Conservation (phyloP, 1,140 invertebrate genomes). For the Eriocheir sinensis region DNA sequence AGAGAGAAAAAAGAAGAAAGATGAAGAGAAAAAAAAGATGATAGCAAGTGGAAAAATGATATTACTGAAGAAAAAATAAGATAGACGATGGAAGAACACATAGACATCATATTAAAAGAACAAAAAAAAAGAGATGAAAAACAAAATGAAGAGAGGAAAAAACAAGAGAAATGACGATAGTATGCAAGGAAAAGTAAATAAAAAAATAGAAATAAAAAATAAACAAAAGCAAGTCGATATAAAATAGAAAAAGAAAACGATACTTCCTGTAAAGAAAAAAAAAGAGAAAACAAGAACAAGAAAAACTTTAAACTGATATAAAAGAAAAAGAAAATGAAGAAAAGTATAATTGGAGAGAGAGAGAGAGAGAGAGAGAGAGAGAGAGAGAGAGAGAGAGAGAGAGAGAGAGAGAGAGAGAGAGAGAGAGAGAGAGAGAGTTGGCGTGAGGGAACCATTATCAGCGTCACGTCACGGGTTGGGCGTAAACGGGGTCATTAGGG, state of each 20-base stretch:
- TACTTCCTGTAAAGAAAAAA: neutral
- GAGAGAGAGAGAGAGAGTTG: neutral
- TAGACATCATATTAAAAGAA: neutral
- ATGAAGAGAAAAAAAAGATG: too few relatives aligned
- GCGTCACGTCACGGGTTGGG: neutral
- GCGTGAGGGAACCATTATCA: neutral
- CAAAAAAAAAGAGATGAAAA: neutral
- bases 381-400: constrained; percentile 39
- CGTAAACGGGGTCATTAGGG: constrained; percentile 1
- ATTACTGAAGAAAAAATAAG: too few relatives aligned
- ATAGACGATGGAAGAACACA: neutral
- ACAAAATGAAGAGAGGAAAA: neutral
- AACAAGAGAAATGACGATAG: neutral
- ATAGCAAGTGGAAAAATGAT: too few relatives aligned
- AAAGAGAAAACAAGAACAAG: neutral
- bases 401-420: constrained; percentile 44
- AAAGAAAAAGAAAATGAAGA: neutral
- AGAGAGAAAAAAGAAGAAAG: too few relatives aligned
- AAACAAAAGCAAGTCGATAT: neutral
- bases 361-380: constrained; percentile 38
- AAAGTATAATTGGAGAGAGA: neutral
- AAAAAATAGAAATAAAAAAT: neutral
- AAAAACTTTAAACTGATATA: neutral
- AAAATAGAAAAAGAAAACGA: neutral
- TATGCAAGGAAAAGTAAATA: neutral